These are phyloP conservation scores for Plutomurus gul DNA, from an alignment of 1,140 invertebrate species.

Conservation along the genomic window DNA sequence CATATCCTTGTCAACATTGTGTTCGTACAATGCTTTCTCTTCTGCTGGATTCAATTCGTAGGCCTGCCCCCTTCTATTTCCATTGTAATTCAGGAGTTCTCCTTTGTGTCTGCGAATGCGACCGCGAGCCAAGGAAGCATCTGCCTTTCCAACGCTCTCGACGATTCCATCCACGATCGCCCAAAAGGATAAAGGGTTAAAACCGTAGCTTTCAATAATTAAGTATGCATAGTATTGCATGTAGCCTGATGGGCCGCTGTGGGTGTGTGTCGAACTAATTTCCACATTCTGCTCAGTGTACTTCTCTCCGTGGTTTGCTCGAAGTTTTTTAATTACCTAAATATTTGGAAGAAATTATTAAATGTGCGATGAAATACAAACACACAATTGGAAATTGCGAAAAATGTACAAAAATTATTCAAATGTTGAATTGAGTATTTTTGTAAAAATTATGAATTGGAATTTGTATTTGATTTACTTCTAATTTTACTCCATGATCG, in stretches of 20 bases:
- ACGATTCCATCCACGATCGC: constrained; percentile 33
- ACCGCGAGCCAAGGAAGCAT: neutral
- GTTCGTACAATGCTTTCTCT: neutral
- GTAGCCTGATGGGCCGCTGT: constrained; percentile 1
- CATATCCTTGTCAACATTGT: constrained; percentile 29
- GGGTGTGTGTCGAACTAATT: constrained; percentile 27
- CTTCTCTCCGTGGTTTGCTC: neutral
- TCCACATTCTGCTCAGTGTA: constrained; percentile 19
- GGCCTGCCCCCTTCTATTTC: neutral
- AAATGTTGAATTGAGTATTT: too few species aligned
- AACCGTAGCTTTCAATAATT: constrained; percentile 15
- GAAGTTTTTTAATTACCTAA: constrained; percentile 35
- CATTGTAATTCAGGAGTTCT: neutral
- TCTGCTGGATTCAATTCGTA: neutral
- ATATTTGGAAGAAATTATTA: too few species aligned
- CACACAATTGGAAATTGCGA: neutral
- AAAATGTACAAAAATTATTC: neutral
- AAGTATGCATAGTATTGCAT: constrained; percentile 32
- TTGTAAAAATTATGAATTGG: neutral
- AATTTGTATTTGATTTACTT: constrained; percentile 8
- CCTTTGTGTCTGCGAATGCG: neutral
- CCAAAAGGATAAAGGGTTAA: constrained; percentile 7
- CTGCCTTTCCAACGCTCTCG: constrained; percentile 5
- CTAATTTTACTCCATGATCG: constrained; percentile 33
- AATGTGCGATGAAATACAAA: too few species aligned